These are phyloP conservation scores for Danaus plexippus DNA, from an alignment of 1,140 invertebrate genomes.

Conservation along the genomic window DNA sequence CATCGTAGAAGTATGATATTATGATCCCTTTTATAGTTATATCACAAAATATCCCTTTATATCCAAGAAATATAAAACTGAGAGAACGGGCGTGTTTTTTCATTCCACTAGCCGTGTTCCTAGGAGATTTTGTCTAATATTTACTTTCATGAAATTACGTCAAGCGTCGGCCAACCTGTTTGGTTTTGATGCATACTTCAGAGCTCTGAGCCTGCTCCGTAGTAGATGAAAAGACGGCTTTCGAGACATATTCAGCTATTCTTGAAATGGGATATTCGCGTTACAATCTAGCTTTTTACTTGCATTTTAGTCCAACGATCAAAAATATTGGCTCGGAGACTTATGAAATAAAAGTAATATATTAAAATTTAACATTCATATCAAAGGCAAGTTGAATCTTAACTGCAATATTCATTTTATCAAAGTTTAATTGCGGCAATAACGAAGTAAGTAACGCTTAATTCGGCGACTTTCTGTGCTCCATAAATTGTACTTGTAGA, in stretches of 20 bases:
- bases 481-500: slow-evolving; percentile 65
- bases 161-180: slow-evolving; percentile 52
- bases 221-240: slow-evolving; percentile 37
- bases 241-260: slow-evolving; percentile 20
- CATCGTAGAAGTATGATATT: slow-evolving; percentile 46
- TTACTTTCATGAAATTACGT: slow-evolving; percentile 61
- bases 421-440: slow-evolving; percentile 63
- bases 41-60: slow-evolving; percentile 23
- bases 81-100: slow-evolving; percentile 34
- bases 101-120: slow-evolving; percentile 42
- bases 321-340: neutral
- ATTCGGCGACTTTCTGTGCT: slow-evolving; percentile 46
- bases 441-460: slow-evolving; percentile 60
- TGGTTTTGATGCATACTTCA: slow-evolving; percentile 67
- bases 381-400: slow-evolving; percentile 12
- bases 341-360: slow-evolving; percentile 1
- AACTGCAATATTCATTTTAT: slow-evolving; percentile 42
- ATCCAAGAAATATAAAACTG: slow-evolving; percentile 14
- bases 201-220: slow-evolving; percentile 29
- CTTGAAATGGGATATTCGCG: slow-evolving; percentile 9
- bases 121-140: slow-evolving; percentile 58
- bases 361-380: neutral
- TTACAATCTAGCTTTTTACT: no score
- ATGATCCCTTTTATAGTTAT: slow-evolving; percentile 51
- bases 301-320: no score